Evolutionary conservation across 2,888 invertebrate genomes (phyloP), one percentile per base, ranked within the genome.

Genomic region (Meta bourneti): DNA sequence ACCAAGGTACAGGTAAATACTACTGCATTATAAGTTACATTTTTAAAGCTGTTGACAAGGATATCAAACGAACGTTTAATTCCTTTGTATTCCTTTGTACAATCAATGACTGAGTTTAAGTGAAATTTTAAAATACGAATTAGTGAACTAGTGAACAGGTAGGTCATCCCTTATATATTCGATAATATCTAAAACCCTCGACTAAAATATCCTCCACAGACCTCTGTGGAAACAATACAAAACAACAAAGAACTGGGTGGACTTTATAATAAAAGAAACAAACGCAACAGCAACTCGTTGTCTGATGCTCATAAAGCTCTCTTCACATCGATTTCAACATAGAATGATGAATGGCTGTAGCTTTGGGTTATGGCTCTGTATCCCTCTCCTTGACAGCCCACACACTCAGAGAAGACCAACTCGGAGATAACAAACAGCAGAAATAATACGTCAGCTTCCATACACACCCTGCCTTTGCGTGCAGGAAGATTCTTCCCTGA

Each of bases 341-440:
- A 51, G 8, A 6, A 61, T 84, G 75, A 84, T 75, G 52, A 84
- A 84, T 84, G 61, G 19, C 34, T 20, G 20, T 9, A 6, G 72
- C 72, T 72, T 72, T 13, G 34, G 75, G 74, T 34, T 52, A 61
- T 84, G 74, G 20, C 54, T 75, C 54, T 84, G 83, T 75, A 74
- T 52, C 52, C 52, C 19, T 34, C 74, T 75, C 52, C 82, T 71
- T 82, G 82, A 82, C 82, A 48, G 51, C 49, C 82, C 19, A 79
- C 11, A 51, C 49, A 52, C 82, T 51, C 51, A 82, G 51, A 51
- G 8, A 11, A 19, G 49, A 19, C 70, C 51, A 11, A 52, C 20
- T 34, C 9, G 13, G 5, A 51, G 19, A 51, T 82, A n/a, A 52
- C 52, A 78, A 48, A 71, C 71, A 82, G 48, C 19, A 71, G 61